Evolutionary conservation across 2,888 invertebrate species (phyloP), one percentile per base, ranked within the genome.

Genomic region (Tetragonula carbonaria): DNA sequence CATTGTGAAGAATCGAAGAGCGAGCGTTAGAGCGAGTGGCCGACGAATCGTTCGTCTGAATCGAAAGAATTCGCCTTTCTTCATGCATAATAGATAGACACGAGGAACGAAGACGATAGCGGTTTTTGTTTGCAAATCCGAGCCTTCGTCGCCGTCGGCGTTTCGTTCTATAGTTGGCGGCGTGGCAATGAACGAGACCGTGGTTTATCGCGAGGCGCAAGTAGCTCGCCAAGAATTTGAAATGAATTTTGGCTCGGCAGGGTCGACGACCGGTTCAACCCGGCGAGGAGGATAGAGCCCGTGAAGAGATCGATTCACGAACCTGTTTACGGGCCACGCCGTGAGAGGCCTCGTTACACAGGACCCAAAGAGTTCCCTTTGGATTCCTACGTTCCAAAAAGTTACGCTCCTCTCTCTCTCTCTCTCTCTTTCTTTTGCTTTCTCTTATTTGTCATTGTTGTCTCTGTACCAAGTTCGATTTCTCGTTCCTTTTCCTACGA

Each of bases 191-290:
- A 84, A 84, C 78, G 71, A 84, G 85, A 84, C 71, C 71, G 70
- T 33, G 71, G 51, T 50, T 28, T 68, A 65, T 51, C 74, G 70
- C 74, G 74, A 38, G 63, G 63, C 38, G 78, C 71, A 68, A 73
- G 86, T 75, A 76, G 62, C 84, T 76, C 87, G 81, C 77, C 66
- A 78, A 85, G 82, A 87, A 87, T 87, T 85, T 87, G 59, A 86
- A 86, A 84, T 84, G 83, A 33, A 86, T 86, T 86, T 86, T 71
- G 86, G 86, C 75, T 55, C 68, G 66, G 33, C 57, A 13, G 51
- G 86, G 86, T 84, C 86, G 83, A 78, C 76, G 86, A 86, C 87
- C 86, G 67, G 67, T 21, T n/a, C 67, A 45, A 16, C 74, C 53
- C 6, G 51, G 16, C 53, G 59, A 16, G 62, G 65, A 75, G 63